phyloP scores from a whole-genome alignment of 2,888 invertebrate genomes.

The Conus canariensis region DNA sequence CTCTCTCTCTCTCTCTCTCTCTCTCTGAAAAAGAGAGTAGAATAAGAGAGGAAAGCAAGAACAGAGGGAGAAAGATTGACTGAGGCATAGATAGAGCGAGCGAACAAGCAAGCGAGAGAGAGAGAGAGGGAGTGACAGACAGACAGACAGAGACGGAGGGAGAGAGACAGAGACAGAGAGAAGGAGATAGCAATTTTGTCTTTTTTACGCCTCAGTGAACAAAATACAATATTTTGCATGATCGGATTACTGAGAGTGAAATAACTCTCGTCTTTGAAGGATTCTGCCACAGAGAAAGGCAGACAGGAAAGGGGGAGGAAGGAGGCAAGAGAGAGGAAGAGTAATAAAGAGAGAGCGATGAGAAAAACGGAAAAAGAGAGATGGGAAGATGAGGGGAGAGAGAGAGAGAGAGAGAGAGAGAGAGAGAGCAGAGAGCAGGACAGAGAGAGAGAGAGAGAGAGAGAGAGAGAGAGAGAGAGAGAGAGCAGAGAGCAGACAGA shows the following conservation, averaged over 20 bases:
- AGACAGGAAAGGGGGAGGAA: neutral
- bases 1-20: neutral
- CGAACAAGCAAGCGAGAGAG: neutral
- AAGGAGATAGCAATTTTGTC: neutral
- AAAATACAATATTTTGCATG: no score
- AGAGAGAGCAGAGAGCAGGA: neutral
- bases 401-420: neutral
- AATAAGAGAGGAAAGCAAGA: neutral
- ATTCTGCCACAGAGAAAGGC: neutral
- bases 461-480: neutral
- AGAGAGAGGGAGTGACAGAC: neutral
- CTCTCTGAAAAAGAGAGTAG: no score
- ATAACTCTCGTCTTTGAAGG: no score
- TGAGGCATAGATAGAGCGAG: neutral
- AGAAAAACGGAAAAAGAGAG: neutral
- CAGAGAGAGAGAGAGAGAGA: neutral
- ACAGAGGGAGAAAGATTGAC: neutral
- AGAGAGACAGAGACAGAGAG: conserved; percentile 4
- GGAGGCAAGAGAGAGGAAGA: conserved; percentile 11
- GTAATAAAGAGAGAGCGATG: neutral
- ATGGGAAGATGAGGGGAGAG: neutral
- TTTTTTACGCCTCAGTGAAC: no score
- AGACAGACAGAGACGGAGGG: neutral
- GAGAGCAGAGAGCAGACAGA: neutral
- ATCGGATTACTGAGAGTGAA: no score